Base-by-base conservation (phyloP, 1,140 invertebrate genomes). In the Drosophila saltans region DNA sequence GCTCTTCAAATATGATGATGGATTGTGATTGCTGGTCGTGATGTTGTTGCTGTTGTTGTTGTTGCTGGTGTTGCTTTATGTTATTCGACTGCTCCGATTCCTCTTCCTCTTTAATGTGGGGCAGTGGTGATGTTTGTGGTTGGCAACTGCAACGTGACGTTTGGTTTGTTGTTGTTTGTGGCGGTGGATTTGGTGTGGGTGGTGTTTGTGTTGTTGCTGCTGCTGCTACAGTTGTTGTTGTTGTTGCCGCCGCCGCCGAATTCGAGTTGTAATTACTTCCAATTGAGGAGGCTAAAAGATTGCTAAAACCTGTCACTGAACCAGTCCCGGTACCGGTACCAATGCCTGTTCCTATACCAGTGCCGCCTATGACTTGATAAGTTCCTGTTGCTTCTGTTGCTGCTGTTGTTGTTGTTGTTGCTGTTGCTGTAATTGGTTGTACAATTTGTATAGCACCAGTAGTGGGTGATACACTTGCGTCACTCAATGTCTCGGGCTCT, bases 81-180 rank as follows among this genome's bases (percentile, higher is more conserved):
- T 91, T 93, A 92, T 73, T 93, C 69, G 72, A 93, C 71, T 94
- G 93, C 60, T 94, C 94, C 58, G 93, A 93, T 82, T 94, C 94
- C 76, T 93, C 93, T 74, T 94, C 94, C 80, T 94, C 94, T 79
- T 94, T 94, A 63, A 94, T 94, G 59, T 94, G 94, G 1, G 94
- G 94, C 56, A 94, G 79, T 39, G 94, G 94, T 6, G 94, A 94
- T 30, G 91, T 92, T 72, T 92, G 91, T 28, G 84, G 80, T 61
- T 90, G 91, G 69, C 91, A 92, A 66, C 78, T 79, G 58, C 85
- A 83, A 62, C 86, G 80, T 45, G 62, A 91, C n/a, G 91, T 92
- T 88, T 93, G 91, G 81, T 21, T 52, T 52, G 45, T 26, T 26
- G 92, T 83, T 26, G 92, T 83, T 66, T 92, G 92, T 75, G 92